Evolutionary conservation across 2,113 vertebrate genomes (phyloP).

Genomic region (Rafetus swinhoei): DNA sequence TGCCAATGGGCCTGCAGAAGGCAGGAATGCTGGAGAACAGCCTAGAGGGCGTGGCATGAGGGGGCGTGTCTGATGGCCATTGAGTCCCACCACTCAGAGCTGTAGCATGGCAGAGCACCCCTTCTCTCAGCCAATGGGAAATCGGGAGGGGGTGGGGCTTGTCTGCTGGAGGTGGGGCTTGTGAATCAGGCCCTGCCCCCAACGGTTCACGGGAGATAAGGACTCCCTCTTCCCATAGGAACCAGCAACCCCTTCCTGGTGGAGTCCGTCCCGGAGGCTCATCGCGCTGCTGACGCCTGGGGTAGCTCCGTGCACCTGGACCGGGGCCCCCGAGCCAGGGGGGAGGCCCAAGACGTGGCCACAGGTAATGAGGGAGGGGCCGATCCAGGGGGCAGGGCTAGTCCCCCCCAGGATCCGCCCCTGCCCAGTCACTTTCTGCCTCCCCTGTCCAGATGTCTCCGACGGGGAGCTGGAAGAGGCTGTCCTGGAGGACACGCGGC

Average conservation of each 20-base stretch:
- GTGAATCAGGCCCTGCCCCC: too few species aligned
- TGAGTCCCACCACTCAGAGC: not conserved
- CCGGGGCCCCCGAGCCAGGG: not conserved
- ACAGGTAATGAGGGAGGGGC: not conserved
- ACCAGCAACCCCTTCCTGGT: slow-evolving; percentile 36
- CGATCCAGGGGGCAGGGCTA: not conserved
- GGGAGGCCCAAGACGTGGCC: not conserved
- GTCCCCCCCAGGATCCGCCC: not conserved
- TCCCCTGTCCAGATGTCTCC: not conserved
- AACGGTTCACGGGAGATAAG: not conserved
- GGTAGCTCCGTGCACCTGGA: not conserved
- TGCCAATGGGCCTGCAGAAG: too few species aligned
- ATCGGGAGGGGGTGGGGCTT: not conserved
- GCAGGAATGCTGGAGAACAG: not conserved
- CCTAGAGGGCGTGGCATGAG: too few species aligned
- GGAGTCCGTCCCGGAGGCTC: slow-evolving; percentile 29
- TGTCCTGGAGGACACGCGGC: slow-evolving; percentile 42
- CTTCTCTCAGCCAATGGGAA: not conserved
- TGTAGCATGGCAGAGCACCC: not conserved
- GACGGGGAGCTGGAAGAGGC: slow-evolving; percentile 60
- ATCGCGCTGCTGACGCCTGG: not conserved
- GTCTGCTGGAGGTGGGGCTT: not conserved
- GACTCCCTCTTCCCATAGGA: not conserved
- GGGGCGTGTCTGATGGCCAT: not conserved
- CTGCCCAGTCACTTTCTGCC: not conserved